Conservation (phyloP, 1,140 invertebrate species). For the Bombus impatiens region DNA sequence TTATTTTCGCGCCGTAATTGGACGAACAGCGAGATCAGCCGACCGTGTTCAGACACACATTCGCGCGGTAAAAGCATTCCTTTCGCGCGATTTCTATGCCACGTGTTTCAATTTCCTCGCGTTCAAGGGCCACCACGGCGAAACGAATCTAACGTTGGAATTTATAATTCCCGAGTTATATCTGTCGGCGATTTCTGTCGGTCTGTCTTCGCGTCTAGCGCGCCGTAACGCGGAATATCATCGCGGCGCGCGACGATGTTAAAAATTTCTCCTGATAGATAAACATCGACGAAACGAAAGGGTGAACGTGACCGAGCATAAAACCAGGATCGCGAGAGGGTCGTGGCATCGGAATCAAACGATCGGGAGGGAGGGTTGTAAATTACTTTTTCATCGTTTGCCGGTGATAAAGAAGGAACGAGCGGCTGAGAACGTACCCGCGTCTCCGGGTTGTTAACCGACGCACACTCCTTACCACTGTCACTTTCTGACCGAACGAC, state of each 20-base stretch:
- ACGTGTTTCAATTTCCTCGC: too few relatives aligned
- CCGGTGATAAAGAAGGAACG: constrained; percentile 6
- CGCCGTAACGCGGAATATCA: neutral
- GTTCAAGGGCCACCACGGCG: too few relatives aligned
- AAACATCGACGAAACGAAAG: constrained; percentile 1
- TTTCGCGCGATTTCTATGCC: neutral
- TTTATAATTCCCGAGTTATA: neutral
- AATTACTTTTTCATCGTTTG: constrained; percentile 23
- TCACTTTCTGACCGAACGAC: constrained; percentile 64
- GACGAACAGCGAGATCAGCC: neutral
- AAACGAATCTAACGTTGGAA: neutral
- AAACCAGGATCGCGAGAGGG: neutral
- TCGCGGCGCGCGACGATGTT: neutral
- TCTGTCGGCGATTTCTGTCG: neutral
- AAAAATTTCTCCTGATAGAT: constrained; percentile 23
- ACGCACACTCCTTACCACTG: constrained; percentile 49
- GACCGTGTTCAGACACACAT: neutral
- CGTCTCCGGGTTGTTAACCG: constrained; percentile 1
- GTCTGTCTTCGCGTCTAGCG: neutral
- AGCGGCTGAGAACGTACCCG: neutral
- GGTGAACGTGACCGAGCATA: constrained; percentile 34
- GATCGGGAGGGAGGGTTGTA: neutral
- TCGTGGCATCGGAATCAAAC: constrained; percentile 16
- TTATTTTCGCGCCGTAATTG: neutral
- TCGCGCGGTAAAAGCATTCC: neutral